Evolutionary conservation across 2,797 vertebrate species (phyloP).

Genomic region (Neosalanx taihuensis): DNA sequence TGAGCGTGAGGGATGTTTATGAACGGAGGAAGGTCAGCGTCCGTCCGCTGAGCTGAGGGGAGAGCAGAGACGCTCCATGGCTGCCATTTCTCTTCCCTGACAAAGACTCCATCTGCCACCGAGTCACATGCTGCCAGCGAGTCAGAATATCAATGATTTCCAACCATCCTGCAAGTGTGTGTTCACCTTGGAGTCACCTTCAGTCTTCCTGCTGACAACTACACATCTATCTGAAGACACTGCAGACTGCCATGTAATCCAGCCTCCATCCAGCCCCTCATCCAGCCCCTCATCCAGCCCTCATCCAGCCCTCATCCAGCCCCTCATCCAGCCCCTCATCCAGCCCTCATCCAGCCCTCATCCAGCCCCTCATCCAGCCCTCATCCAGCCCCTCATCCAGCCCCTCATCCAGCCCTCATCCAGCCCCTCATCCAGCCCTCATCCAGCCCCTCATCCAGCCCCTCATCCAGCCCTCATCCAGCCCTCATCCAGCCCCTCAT

Average conservation of each 20-base stretch:
- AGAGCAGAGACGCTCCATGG: constrained; percentile 77
- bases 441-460: constrained; percentile 56
- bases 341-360: constrained; percentile 52
- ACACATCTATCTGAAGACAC: constrained; percentile 61
- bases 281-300: neutral
- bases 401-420: neutral
- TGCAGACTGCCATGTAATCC: constrained; percentile 41
- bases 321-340: constrained; percentile 45
- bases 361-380: constrained; percentile 56
- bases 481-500: neutral
- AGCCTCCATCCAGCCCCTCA: neutral
- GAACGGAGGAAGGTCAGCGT: constrained; percentile 83
- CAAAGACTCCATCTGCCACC: constrained; percentile 97
- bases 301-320: neutral
- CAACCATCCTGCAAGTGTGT: constrained; percentile 78
- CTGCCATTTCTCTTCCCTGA: constrained; percentile 96
- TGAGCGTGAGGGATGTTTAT: constrained; percentile 68
- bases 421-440: too few species aligned
- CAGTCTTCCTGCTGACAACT: constrained; percentile 73
- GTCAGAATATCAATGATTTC: constrained; percentile 98
- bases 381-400: constrained; percentile 39
- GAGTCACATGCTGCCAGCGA: constrained; percentile 88
- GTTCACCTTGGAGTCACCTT: constrained; percentile 94
- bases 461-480: neutral
- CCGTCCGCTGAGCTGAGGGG: constrained; percentile 75